Base-by-base conservation (phyloP, 2,888 invertebrate species). In the Chironomus tentans region DNA sequence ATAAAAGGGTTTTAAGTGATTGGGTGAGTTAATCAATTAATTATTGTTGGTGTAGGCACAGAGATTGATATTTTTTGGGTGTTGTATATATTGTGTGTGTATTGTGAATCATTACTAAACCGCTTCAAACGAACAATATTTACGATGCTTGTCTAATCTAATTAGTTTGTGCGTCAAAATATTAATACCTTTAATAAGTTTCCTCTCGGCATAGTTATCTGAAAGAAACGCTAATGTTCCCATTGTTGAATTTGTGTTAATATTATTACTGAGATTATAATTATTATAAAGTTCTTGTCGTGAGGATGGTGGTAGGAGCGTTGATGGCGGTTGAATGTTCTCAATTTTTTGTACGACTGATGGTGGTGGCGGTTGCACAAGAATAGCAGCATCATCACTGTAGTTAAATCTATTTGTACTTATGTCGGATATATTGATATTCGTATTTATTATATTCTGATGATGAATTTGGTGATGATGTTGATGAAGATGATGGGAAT, bases 201-300 rank as follows among this genome's bases (percentile, higher is more conserved):
- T 65, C 12, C 68, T 46, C 46, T 68, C 62, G 18, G 48, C 74
- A 46, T 68, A n/a, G 65, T 68, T 62, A 15, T 74, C 74, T 81
- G 79, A 13, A 82, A 80, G 77, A 82, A 81, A 73, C 82, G 78
- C 76, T 77, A 80, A 47, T 78, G 78, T 70, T 80, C 79, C 76
- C 81, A 78, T 70, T 77, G 78, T 50, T 78, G 78, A 50, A 77
- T 65, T 70, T 21, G 77, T 72, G 62, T 80, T 79, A 85, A 81
- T 78, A 81, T 80, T 77, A 83, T 86, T 38, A 85, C 85, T 79
- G 84, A 81, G 78, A 81, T 80, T 78, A 81, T 81, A 13, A 80
- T 79, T 79, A 85, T 85, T 7, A 82, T 81, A 3, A 21, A 38
- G 18, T 56, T 15, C 13, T 21, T n/a, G 56, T 5, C 13, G n/a